A percentile compares a stretch with the other conserved stretches of the same genome.
Evolutionary conservation across 2,797 vertebrate species (phyloP).

Genomic region (Sylvilagus floridanus): DNA sequence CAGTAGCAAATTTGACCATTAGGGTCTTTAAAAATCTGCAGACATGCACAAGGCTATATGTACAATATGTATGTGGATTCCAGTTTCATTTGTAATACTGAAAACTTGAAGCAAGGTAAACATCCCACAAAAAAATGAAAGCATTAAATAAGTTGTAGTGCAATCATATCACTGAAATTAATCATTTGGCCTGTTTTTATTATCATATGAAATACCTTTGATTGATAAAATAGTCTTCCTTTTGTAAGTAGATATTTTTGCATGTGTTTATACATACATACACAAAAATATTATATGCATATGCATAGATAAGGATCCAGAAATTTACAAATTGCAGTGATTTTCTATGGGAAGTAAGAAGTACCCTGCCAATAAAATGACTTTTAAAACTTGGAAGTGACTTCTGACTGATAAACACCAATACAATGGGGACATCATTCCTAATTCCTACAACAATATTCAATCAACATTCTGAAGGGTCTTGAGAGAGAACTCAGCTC

Average conservation of each 20-base stretch:
- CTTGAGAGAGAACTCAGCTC: neutral
- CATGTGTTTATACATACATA: neutral
- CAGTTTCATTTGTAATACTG: neutral
- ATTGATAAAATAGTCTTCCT: neutral
- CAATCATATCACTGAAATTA: neutral
- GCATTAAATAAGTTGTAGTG: conserved; percentile 8
- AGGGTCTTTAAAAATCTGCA: neutral
- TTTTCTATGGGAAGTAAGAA: neutral
- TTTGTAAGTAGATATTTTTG: neutral
- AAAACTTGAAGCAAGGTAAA: conserved; percentile 31
- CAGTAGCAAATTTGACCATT: neutral
- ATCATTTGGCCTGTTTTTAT: neutral
- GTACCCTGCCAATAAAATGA: neutral
- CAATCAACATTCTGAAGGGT: neutral
- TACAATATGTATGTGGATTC: neutral
- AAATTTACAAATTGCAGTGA: neutral
- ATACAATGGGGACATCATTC: neutral
- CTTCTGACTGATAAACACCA: neutral
- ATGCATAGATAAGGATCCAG: neutral
- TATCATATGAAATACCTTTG: neutral
- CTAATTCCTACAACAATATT: neutral
- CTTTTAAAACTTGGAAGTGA: neutral
- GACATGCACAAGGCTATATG: neutral
- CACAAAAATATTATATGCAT: neutral
- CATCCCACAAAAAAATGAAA: conserved; percentile 31